phyloP scores from a whole-genome alignment of 2,797 vertebrate species.

The Fratercula arctica region DNA sequence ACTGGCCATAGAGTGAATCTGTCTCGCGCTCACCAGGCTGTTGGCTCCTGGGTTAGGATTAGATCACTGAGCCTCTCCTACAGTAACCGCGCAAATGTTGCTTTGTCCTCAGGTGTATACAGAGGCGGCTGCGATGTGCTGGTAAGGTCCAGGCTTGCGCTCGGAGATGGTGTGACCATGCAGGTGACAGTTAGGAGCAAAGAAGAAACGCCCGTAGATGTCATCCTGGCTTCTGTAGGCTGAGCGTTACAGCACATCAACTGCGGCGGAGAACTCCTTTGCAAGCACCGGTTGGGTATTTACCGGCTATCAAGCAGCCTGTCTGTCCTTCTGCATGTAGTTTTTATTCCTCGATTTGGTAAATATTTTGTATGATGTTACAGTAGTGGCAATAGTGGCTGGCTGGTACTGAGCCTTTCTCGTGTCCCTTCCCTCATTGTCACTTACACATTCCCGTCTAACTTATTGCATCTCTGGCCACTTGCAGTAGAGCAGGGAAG shows the following conservation, averaged over 20 bases:
- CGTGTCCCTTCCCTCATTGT: background rate
- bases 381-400: constrained; percentile 7
- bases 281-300: constrained; percentile 22
- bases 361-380: constrained; percentile 5
- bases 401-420: constrained; percentile 12
- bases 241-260: constrained; percentile 47
- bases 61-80: background rate
- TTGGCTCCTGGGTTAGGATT: background rate
- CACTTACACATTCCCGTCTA: background rate
- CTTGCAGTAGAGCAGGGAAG: constrained; percentile 7
- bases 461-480: constrained; percentile 32
- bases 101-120: constrained; percentile 84
- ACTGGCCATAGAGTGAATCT: accelerated
- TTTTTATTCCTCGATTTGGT: background rate
- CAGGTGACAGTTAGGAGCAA: constrained; percentile 94
- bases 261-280: background rate
- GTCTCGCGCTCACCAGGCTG: background rate
- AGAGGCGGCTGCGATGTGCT: constrained; percentile 88
- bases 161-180: constrained; percentile 96
- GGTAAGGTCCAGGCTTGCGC: constrained; percentile 88
- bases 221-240: constrained; percentile 93
- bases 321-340: background rate
- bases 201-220: constrained; percentile 88
- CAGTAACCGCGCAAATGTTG: background rate
- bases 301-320: background rate